Percentiles rank a stretch among this genome's conserved stretches.
Conservation (phyloP, 2,797 vertebrate genomes). For the Botia almorhae region DNA sequence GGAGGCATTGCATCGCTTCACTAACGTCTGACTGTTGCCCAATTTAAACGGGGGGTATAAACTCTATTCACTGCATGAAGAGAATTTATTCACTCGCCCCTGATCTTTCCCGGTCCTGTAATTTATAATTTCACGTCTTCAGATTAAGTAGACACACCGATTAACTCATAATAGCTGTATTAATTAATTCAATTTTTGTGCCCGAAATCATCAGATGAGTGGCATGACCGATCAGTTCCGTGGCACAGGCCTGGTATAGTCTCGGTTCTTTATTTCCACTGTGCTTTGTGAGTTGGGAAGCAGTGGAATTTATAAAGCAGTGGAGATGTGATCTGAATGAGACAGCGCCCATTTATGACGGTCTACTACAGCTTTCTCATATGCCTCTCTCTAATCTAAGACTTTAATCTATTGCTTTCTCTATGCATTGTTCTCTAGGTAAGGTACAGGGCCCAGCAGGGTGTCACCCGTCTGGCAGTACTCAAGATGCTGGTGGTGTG, state of each 20-base stretch:
- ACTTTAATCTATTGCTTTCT: background rate
- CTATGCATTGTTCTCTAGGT: slow-evolving; percentile 77
- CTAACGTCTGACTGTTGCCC: background rate
- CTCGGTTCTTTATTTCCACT: background rate
- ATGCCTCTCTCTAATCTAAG: background rate
- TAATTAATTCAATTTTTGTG: background rate
- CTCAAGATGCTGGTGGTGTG: slow-evolving; percentile 93
- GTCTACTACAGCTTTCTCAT: background rate
- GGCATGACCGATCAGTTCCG: background rate
- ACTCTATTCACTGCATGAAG: background rate
- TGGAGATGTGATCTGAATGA: too few species aligned
- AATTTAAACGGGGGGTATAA: background rate
- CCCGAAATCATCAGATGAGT: background rate
- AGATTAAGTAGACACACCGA: background rate
- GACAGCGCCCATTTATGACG: background rate
- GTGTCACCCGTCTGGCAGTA: slow-evolving; percentile 86
- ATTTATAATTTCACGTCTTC: background rate
- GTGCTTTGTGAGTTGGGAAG: too few species aligned
- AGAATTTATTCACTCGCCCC: background rate
- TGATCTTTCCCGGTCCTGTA: background rate
- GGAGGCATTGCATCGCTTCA: background rate
- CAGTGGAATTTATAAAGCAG: too few species aligned
- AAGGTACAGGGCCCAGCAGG: slow-evolving; percentile 92
- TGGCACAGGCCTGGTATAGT: background rate
- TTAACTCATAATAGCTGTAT: background rate